Base-by-base conservation (phyloP, 2,113 vertebrate genomes). In the Pimephales promelas region DNA sequence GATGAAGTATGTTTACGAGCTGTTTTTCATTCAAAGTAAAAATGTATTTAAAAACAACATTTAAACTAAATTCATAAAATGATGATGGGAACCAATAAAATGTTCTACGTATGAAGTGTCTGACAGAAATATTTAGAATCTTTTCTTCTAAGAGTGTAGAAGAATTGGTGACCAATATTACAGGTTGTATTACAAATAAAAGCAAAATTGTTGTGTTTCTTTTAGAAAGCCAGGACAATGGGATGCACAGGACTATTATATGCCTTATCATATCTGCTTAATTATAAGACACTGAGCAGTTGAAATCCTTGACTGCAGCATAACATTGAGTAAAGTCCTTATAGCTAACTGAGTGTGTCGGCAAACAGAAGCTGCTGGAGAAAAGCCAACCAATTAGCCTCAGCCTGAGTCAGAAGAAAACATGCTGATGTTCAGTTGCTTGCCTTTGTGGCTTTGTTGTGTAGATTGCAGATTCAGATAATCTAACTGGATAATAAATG, bases 391-490 rank as follows among this genome's bases (percentile, higher is more conserved):
- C 85, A 79, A 77, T 84, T 88, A 81, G 72, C 24, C 34, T 47
- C 43, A 74, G 78, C 76, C 34, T 84, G 83, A 79, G 76, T 84
- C 83, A 84, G 83, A 84, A 47, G 36, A 84, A 84, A 84, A 84
- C 36, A 71, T 84, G 83, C 83, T 84, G 83, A 84, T 84, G 62
- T 79, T 79, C 76, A 36, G 70, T 61, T 66, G 28, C 40, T 56
- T 54, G 43, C 52, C 66, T 79, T 73, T 70, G 64, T 71, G 83
- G 72, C 54, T 52, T 68, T 66, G 56, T 52, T 45, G 70, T 54
- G 52, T 54, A 54, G 52, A 54, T 61, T 77, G 64, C 70, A 64
- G 34, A 79, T 70, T 74, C 66, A 80, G 61, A 68, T 81, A 24
- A 88, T 79, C 13, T 36, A 83, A 79, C 36, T 36, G 82, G 83